Percentiles rank a stretch among this genome's conserved stretches.
Evolutionary conservation across 2,888 invertebrate genomes (phyloP).

Genomic region (Cerastis rubricosa): DNA sequence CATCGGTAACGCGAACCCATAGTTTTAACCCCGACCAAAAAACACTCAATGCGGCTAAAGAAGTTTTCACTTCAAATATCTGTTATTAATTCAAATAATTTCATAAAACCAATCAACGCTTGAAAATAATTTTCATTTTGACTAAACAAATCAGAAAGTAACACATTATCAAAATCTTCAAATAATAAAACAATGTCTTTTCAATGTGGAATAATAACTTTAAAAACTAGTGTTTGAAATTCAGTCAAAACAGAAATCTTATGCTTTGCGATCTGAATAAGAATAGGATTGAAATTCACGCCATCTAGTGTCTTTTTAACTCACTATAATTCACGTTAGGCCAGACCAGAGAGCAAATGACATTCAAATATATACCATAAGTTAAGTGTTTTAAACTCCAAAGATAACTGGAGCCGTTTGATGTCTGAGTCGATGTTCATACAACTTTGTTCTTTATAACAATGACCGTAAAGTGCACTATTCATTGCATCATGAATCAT

Average conservation of each 20-base stretch:
- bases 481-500: neutral
- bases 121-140: conserved; percentile 11
- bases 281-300: conserved; percentile 21
- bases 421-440: neutral
- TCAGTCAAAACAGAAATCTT: conserved; percentile 32
- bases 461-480: neutral
- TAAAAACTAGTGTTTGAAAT: conserved; percentile 46
- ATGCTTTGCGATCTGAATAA: conserved; percentile 19
- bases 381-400: neutral
- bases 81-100: neutral
- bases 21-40: too few species aligned
- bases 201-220: conserved; percentile 63
- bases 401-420: neutral
- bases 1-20: too few species aligned
- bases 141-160: conserved; percentile 37
- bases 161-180: conserved; percentile 35
- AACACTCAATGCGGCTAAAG: too few species aligned
- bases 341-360: neutral
- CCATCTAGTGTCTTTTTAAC: conserved; percentile 6
- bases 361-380: conserved; percentile 12
- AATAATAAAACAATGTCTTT: conserved; percentile 64
- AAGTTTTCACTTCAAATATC: too few species aligned
- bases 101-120: conserved; percentile 9
- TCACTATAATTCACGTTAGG: neutral
- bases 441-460: neutral